phyloP scores from a whole-genome alignment of 2,888 invertebrate genomes.

The Phortica okadai region DNA sequence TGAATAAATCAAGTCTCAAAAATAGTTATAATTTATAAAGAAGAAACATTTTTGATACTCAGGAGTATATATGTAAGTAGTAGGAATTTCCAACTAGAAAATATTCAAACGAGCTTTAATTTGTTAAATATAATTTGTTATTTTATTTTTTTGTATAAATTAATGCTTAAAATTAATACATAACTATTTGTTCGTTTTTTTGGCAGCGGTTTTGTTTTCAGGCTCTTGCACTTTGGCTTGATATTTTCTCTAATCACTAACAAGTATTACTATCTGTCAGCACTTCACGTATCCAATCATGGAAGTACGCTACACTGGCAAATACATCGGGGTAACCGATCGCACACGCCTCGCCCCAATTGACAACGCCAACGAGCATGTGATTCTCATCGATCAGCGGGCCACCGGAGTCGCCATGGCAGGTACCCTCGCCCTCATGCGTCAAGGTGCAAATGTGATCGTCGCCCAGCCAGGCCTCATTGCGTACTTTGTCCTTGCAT shows the following conservation, averaged over 20 bases:
- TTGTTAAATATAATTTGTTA: background rate
- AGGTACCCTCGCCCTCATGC: constrained; percentile 78
- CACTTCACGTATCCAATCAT: constrained; percentile 66
- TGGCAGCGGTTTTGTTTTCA: constrained; percentile 15
- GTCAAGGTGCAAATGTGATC: constrained; percentile 80
- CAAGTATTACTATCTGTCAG: constrained; percentile 51
- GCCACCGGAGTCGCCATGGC: constrained; percentile 73
- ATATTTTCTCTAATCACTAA: constrained; percentile 35
- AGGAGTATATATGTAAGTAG: too few relatives aligned
- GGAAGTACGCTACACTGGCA: constrained; percentile 69
- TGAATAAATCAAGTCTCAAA: too few relatives aligned
- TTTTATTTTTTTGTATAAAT: background rate
- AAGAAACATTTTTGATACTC: too few relatives aligned
- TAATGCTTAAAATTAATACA: constrained; percentile 5
- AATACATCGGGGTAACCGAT: constrained; percentile 73
- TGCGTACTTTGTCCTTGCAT: constrained; percentile 77
- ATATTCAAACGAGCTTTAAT: background rate
- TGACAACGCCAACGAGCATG: constrained; percentile 71
- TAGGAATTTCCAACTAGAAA: too few relatives aligned
- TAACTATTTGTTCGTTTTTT: constrained; percentile 24
- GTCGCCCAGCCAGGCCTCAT: constrained; percentile 77
- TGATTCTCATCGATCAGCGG: constrained; percentile 67
- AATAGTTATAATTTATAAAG: too few relatives aligned
- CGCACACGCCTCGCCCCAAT: constrained; percentile 75
- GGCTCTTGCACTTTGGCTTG: constrained; percentile 41